Conservation (phyloP, 2,888 invertebrate species). For the Leucoma salicis region DNA sequence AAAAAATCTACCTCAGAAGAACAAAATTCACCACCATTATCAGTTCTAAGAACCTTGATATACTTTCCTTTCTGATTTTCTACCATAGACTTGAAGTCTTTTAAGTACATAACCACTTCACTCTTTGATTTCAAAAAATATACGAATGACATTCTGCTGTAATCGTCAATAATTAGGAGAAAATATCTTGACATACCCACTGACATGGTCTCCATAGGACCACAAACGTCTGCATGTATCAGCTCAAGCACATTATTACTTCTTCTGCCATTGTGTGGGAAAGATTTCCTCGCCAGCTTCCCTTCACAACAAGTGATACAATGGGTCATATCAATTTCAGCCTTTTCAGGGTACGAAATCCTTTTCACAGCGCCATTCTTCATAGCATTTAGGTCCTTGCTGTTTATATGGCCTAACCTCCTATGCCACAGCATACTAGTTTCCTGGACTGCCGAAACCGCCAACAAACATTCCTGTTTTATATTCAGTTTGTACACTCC, state of each 20-base stretch:
- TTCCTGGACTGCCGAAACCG: neutral
- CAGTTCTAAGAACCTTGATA: constrained; percentile 7
- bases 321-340: constrained; percentile 1
- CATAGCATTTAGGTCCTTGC: constrained; percentile 19
- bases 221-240: neutral
- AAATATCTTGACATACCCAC: neutral
- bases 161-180: constrained; percentile 4
- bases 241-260: neutral
- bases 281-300: constrained; percentile 1
- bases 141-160: constrained; percentile 1
- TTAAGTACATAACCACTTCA: constrained; percentile 4
- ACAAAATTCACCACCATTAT: constrained; percentile 10
- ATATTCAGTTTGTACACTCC: neutral
- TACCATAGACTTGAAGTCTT: constrained; percentile 5
- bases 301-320: constrained; percentile 5
- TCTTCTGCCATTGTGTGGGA: neutral
- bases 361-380: constrained; percentile 23
- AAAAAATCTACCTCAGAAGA: constrained; percentile 2
- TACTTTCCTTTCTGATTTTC: constrained; percentile 5
- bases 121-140: constrained; percentile 2
- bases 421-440: constrained; percentile 18
- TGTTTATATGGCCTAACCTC: constrained; percentile 24
- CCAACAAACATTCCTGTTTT: neutral
- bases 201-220: neutral
- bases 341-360: constrained; percentile 16